Percentiles rank a stretch among this genome's conserved stretches.
phyloP scores from a whole-genome alignment of 2,888 invertebrate species.

The Nymphalis urticae region DNA sequence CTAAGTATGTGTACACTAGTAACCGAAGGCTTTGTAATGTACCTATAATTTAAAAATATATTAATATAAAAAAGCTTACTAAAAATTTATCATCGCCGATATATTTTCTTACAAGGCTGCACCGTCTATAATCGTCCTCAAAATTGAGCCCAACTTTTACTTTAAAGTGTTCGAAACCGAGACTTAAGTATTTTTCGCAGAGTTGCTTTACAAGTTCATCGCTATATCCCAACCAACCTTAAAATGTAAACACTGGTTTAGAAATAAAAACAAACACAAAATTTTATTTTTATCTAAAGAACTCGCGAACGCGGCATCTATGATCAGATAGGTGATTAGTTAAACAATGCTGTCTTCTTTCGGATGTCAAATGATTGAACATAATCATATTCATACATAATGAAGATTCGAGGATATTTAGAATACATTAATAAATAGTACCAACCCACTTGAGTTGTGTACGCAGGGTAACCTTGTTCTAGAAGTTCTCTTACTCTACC shows the following conservation, averaged over 20 bases:
- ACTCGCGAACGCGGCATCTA: too few relatives aligned
- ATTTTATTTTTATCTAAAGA: background rate
- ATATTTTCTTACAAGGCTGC: conserved; percentile 85
- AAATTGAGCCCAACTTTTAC: conserved; percentile 93
- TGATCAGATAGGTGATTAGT: background rate
- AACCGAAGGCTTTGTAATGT: too few relatives aligned
- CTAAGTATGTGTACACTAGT: too few relatives aligned
- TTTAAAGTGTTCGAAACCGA: conserved; percentile 92
- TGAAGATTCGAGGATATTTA: too few relatives aligned
- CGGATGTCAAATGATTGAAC: too few relatives aligned
- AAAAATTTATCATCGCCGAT: conserved; percentile 89
- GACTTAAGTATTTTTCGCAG: conserved; percentile 86
- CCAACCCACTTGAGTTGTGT: conserved; percentile 91
- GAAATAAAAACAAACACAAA: background rate
- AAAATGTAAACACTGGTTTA: conserved; percentile 4
- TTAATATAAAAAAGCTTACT: conserved; percentile 67
- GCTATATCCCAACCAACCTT: conserved; percentile 93
- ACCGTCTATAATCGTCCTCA: conserved; percentile 88
- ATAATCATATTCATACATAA: too few relatives aligned
- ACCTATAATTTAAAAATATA: background rate
- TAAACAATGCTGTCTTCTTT: background rate
- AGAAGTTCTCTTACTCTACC: conserved; percentile 84
- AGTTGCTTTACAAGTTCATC: conserved; percentile 87
- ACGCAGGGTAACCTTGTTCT: conserved; percentile 89
- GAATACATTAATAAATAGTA: background rate